phyloP scores from a whole-genome alignment of 2,888 invertebrate genomes.

The Epinotia bilunana region DNA sequence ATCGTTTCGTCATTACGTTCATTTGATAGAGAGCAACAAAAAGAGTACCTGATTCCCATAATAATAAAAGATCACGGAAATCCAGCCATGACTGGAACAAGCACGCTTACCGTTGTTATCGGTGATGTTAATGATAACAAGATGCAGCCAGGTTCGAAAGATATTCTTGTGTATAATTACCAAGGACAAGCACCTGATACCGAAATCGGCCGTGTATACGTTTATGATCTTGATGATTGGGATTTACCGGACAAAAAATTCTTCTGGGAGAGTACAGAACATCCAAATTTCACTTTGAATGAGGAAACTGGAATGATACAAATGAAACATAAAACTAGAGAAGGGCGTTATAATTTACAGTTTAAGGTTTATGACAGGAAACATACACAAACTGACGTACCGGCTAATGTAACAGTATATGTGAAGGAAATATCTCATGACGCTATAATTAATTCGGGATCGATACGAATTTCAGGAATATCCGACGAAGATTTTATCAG shows the following conservation, averaged over 20 bases:
- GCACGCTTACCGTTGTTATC: constrained; percentile 97
- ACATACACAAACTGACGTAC: constrained; percentile 97
- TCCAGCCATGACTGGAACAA: constrained; percentile 98
- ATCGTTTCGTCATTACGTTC: constrained; percentile 96
- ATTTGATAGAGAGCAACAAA: constrained; percentile 98
- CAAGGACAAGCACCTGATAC: constrained; percentile 95
- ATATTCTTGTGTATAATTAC: constrained; percentile 98
- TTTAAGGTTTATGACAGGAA: constrained; percentile 97
- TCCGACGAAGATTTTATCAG: constrained; percentile 98
- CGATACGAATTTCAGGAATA: constrained; percentile 95
- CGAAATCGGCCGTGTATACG: constrained; percentile 97
- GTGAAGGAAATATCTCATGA: constrained; percentile 98
- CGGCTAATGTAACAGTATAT: constrained; percentile 97
- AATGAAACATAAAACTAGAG: constrained; percentile 96
- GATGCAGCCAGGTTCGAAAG: constrained; percentile 98
- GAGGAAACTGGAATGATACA: constrained; percentile 97
- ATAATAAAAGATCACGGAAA: constrained; percentile 98
- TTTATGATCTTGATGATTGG: constrained; percentile 99
- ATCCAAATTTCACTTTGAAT: constrained; percentile 94
- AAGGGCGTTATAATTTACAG: constrained; percentile 92
- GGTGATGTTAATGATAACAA: constrained; percentile 99
- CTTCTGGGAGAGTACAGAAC: constrained; percentile 95
- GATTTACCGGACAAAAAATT: constrained; percentile 99
- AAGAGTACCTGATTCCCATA: constrained; percentile 98
- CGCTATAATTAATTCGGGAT: constrained; percentile 97